phyloP scores from a whole-genome alignment of 2,113 vertebrate genomes.

The Heterocephalus glaber region DNA sequence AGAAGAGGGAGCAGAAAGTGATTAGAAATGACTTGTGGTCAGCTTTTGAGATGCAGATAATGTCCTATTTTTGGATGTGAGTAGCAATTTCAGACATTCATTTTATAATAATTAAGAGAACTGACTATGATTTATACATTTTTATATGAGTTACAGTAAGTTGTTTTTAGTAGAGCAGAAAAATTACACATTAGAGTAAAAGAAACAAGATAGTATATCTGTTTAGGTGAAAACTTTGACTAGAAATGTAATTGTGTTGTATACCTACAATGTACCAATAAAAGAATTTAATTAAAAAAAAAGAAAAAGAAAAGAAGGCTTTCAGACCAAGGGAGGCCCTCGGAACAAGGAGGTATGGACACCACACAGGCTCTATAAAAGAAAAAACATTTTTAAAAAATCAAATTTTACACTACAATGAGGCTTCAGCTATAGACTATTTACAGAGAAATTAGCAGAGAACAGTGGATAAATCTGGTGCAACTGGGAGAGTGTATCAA shows the following conservation, averaged over 20 bases:
- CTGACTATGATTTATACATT: not conserved
- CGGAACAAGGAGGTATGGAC: conserved; percentile 95
- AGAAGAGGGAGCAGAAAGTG: not conserved
- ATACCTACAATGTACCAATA: no score
- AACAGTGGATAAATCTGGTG: not conserved
- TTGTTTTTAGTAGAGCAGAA: not conserved
- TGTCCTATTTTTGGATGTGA: not conserved
- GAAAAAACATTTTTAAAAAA: not conserved
- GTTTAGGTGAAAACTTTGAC: not conserved
- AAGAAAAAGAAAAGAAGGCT: no score
- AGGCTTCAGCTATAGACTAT: not conserved
- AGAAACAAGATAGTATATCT: not conserved
- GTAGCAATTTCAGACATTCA: not conserved
- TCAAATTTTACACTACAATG: not conserved
- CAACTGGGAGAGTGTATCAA: not conserved
- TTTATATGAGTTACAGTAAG: not conserved
- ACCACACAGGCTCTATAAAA: conserved; percentile 96
- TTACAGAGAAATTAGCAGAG: not conserved
- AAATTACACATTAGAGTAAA: not conserved
- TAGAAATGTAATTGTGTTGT: no score
- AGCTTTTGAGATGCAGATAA: not conserved
- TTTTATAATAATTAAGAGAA: not conserved
- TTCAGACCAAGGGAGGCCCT: conserved; percentile 94
- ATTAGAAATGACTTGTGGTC: not conserved
- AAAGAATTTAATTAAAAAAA: no score